Base-by-base conservation (phyloP, 1,140 invertebrate species). In the Drosophila varians region DNA sequence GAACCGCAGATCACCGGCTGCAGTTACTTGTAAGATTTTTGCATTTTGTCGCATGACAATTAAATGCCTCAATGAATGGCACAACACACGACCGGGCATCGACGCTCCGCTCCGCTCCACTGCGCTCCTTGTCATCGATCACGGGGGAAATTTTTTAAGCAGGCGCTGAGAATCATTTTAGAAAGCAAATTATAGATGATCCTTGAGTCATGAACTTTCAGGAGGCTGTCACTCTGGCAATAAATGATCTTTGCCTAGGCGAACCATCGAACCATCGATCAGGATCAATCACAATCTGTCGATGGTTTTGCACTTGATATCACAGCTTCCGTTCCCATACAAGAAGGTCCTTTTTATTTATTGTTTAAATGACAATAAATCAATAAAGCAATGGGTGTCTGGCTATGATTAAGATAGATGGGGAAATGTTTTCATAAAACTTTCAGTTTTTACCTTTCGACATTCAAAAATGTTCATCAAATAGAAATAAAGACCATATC, bases 41-140 rank as follows among this genome's bases (percentile, higher is more conserved):
- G 77, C 78, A 82, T 82, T 80, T 80, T 80, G 77, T 80, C 77
- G 77, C 77, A 79, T 82, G 77, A 80, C 77, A 80, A 80, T 80
- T 82, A 80, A 80, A 80, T 82, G 77, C 66, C 80, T 77, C 68
- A 80, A 57, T 80, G 77, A 80, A 80, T 82, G 77, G 77, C 77
- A 80, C 69, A 74, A 72, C 77, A 78, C 72, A 78, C 75, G 77
- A 78, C 60, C 72, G 52, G 5, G 47, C 48, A 53, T 26, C 38
- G 12, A 31, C 53, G 21, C 28, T 47, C 36, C 57, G 57, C 45
- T 26, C 38, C 53, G 21, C 31, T 47, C 36, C 36, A n/a, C n/a
- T n/a, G n/a, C n/a, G 62, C 65, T 66, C 48, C 18, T 76, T 70
- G 73, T 76, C 79, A 80, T 80, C 77, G 77, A 80, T 80, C 77